Base-by-base conservation (phyloP, 2,113 vertebrate genomes). In the Vulpes lagopus region DNA sequence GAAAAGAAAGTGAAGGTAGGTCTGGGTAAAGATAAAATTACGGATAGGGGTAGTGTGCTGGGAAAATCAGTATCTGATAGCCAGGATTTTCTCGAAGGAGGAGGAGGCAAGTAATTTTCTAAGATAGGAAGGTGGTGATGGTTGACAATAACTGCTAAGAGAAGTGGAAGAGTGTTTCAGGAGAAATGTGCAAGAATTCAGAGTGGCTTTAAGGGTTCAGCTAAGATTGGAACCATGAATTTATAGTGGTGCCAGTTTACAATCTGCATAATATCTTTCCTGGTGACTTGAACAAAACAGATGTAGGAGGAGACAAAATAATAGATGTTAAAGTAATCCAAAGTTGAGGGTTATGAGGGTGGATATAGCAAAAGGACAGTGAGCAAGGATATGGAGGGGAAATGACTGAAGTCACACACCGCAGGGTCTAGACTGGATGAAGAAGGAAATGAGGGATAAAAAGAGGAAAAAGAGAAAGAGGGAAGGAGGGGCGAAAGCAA, bases 221-320 rank as follows among this genome's bases (percentile, higher is more conserved):
- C 25, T 60, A 78, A 91, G n/a, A 83, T 22, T 30, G 55, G 69
- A 78, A 88, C 38, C 51, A 71, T 38, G 23, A 91, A 89, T 84
- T 83, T 88, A 78, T 15, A 88, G n/a, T 73, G 43, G 15, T 94
- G 83, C 23, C 69, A 92, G 19, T 84, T 71, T 78, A 69, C 10
- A 84, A 35, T 78, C 0, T 64, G 43, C 22, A 67, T 87, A 91
- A 38, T 79, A 89, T 51, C 89, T 79, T 35, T 69, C 79, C 78
- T 55, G 22, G 87, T 83, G n/a, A 79, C 27, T 55, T 60, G 38
- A 78, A 64, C 1, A 80, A 74, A 76, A 92, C 49, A 38, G 64
- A 69, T 76, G 22, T 83, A 97, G n/a, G 74, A 91, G 38, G 2
- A 78, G 82, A 94, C 43, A 92, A 96, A 79, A 32, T 12, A 91